Percentiles rank a stretch among this genome's conserved stretches.
These are phyloP conservation scores for Orthosia incerta DNA, from an alignment of 2,888 invertebrate species.

Conservation along the genomic window DNA sequence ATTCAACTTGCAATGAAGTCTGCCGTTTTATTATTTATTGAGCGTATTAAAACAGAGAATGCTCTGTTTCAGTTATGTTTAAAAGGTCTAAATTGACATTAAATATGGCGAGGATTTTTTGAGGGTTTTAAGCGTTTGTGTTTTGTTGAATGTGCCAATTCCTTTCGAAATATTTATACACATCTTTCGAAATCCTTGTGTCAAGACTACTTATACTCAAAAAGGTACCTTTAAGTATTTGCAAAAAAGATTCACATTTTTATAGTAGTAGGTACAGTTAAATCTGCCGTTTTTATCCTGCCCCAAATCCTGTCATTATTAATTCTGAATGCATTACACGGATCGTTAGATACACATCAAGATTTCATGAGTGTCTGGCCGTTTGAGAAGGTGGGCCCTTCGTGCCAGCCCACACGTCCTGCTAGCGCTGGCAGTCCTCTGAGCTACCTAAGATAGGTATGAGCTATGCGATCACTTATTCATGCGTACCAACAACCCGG, in stretches of 20 bases:
- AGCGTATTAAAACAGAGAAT: conserved; percentile 75
- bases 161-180: background rate
- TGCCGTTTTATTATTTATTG: conserved; percentile 86
- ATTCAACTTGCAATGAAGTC: conserved; percentile 88
- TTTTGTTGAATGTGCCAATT: background rate
- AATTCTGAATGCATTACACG: background rate
- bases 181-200: no score
- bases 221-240: no score
- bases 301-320: background rate
- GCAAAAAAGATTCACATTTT: background rate
- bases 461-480: conserved; percentile 27
- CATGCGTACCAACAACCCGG: conserved; percentile 26
- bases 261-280: background rate
- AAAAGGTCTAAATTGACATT: conserved; percentile 61
- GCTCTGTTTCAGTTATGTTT: conserved; percentile 69
- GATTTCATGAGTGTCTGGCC: conserved; percentile 16
- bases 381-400: background rate
- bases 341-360: background rate
- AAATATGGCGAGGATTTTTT: conserved; percentile 54
- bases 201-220: no score
- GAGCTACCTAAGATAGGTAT: conserved; percentile 29
- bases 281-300: background rate
- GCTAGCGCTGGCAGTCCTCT: conserved; percentile 1
- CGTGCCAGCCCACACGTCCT: background rate
- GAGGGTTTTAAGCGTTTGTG: conserved; percentile 20